Evolutionary conservation across 2,888 invertebrate species (phyloP).

Genomic region (Dynastes grantii): DNA sequence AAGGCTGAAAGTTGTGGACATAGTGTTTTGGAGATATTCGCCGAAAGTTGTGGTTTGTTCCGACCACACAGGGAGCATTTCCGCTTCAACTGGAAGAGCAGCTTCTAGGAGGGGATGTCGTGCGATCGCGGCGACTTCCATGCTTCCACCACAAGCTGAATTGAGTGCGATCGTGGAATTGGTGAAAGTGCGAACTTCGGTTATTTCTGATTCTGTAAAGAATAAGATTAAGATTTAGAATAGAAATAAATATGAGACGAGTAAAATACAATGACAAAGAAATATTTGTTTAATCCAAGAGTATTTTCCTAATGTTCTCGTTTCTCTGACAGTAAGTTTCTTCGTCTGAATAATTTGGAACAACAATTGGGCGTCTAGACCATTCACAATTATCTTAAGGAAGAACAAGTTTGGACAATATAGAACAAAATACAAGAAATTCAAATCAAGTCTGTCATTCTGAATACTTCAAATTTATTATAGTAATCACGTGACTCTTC

Average conservation of each 20-base stretch:
- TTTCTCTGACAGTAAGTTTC: no score
- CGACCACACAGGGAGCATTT: conserved; percentile 93
- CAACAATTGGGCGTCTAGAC: no score
- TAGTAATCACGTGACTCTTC: no score
- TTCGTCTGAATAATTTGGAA: no score
- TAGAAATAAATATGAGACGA: neutral
- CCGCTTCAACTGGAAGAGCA: conserved; percentile 89
- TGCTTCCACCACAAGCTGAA: conserved; percentile 82
- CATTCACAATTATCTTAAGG: no score
- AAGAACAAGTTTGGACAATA: no score
- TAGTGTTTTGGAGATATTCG: conserved; percentile 76
- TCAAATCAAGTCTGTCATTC: no score
- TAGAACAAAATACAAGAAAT: no score
- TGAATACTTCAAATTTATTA: no score
- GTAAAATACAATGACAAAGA: no score
- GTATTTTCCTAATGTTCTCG: no score
- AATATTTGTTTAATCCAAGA: no score
- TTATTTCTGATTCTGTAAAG: conserved; percentile 76
- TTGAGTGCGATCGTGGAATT: conserved; percentile 86
- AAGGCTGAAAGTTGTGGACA: conserved; percentile 87
- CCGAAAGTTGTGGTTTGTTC: conserved; percentile 86
- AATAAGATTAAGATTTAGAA: neutral
- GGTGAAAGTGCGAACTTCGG: conserved; percentile 82
- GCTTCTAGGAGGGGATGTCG: conserved; percentile 89
- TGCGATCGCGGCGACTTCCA: conserved; percentile 84